Evolutionary conservation across 2,113 vertebrate genomes (phyloP).

Genomic region (Gadus chalcogrammus): DNA sequence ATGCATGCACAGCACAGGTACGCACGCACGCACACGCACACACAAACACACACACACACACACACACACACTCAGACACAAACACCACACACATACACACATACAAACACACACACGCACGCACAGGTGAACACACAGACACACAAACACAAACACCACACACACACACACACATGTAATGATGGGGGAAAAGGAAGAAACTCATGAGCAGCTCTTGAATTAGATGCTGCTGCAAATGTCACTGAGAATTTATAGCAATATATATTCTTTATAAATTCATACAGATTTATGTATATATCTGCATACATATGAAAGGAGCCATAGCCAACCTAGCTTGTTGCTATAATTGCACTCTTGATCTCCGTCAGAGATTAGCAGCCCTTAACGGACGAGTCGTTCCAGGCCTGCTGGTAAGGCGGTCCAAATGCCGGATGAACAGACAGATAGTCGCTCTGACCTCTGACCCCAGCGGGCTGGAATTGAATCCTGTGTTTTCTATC

Average conservation of each 20-base stretch:
- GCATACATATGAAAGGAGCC: no score
- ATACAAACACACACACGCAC: constrained; percentile 2
- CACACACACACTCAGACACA: constrained; percentile 25
- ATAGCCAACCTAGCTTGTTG: neutral
- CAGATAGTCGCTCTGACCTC: constrained; percentile 38
- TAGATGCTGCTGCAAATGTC: no score
- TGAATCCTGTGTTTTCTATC: constrained; percentile 47
- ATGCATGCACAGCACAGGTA: neutral
- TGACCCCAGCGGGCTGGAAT: constrained; percentile 42
- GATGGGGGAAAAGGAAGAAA: neutral
- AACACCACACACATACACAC: constrained; percentile 28
- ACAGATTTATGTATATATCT: no score
- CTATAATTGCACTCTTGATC: neutral
- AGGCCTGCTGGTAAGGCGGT: constrained; percentile 9
- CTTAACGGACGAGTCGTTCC: constrained; percentile 15
- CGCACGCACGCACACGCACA: neutral
- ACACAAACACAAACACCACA: no score
- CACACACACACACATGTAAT: neutral
- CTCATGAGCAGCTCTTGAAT: no score
- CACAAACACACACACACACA: neutral
- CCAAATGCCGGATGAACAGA: constrained; percentile 35
- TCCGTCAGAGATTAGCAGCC: constrained; percentile 29
- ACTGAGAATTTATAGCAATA: no score
- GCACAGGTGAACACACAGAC: neutral
- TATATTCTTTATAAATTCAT: no score